Base-by-base conservation (phyloP, 2,113 vertebrate species). In the Clarias macrocephalus region DNA sequence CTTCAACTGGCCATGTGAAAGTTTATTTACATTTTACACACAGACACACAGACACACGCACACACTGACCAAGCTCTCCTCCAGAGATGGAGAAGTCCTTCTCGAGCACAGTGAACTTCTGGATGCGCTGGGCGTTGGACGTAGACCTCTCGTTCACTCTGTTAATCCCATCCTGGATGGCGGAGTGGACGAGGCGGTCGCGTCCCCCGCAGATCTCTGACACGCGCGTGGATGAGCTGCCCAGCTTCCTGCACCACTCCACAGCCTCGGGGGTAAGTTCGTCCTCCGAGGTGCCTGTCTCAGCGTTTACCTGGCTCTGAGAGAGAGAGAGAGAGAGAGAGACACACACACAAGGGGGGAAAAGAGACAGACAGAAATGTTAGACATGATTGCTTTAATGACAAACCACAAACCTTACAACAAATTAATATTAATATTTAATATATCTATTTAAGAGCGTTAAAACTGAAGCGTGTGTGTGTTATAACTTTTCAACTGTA, bases 41-140 rank as follows among this genome's bases (percentile, higher is more conserved):
- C 13, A 56, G 23, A 54, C 23, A 25, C 19, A 13, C 37, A 25
- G 37, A 48, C 37, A 75, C 72, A 21, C 57, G 25, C 23, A 56
- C 42, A 70, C 23, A n/a, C 97, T 95, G 88, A 99, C 98, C 97
- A 0, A 99, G 96, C 91, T 99, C 97, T 73, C 97, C 98, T 0
- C 96, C 95, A 0, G 19, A 0, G 15, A 97, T 25, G 0, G 97
- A 97, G 37, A 99, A 99, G 88, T 99, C 98, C 25, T 93, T 95
- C 2, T 96, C 94, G 89, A 99, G 91, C 2, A 99, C 54, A 5
- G 88, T 9, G 96, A 97, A 99, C 89, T 98, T 99, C 91, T 97
- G 97, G 37, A 99, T 88, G 68, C 93, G 96, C 94, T 99, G 98
- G 0, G 96, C 95, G 0, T 97, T 97, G 1, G 97, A 98, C 0